A percentile compares a stretch with the other conserved stretches of the same genome.
phyloP scores from a whole-genome alignment of 2,888 invertebrate species.

The Scaptomyza flava region DNA sequence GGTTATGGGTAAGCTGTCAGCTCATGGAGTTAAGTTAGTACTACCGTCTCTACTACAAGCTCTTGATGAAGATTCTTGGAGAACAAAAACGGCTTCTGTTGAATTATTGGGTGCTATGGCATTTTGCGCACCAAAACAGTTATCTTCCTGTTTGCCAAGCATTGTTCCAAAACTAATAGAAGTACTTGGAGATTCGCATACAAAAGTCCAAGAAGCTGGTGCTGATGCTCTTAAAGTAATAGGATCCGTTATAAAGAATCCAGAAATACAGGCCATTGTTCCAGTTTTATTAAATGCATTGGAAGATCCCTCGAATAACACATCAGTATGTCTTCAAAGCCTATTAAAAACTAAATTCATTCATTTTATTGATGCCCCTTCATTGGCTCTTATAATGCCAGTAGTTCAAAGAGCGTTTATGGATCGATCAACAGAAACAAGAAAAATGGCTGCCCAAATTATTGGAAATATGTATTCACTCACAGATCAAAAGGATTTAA shows the following conservation, averaged over 20 bases:
- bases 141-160: slow-evolving; percentile 98
- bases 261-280: slow-evolving; percentile 98
- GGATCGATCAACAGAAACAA: slow-evolving; percentile 98
- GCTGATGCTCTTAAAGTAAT: slow-evolving; percentile 97
- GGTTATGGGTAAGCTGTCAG: slow-evolving; percentile 97
- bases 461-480: slow-evolving; percentile 99
- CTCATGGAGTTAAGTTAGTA: slow-evolving; percentile 98
- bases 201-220: slow-evolving; percentile 98
- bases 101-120: slow-evolving; percentile 99
- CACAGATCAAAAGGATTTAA: slow-evolving; percentile 98
- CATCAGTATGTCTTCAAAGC: slow-evolving; percentile 96
- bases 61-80: slow-evolving; percentile 98
- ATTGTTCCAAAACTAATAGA: slow-evolving; percentile 99
- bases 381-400: slow-evolving; percentile 99
- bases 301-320: slow-evolving; percentile 98
- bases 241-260: slow-evolving; percentile 98
- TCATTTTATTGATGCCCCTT: slow-evolving; percentile 99
- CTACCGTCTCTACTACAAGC: slow-evolving; percentile 96
- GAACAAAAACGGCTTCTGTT: slow-evolving; percentile 98
- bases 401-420: slow-evolving; percentile 99
- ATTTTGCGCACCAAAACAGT: slow-evolving; percentile 98
- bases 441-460: slow-evolving; percentile 99
- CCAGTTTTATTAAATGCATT: slow-evolving; percentile 94
- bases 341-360: slow-evolving; percentile 98
- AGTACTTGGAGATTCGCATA: slow-evolving; percentile 98